These are phyloP conservation scores for Hoplodrina ambigua DNA, from an alignment of 2,888 invertebrate genomes.

Conservation along the genomic window DNA sequence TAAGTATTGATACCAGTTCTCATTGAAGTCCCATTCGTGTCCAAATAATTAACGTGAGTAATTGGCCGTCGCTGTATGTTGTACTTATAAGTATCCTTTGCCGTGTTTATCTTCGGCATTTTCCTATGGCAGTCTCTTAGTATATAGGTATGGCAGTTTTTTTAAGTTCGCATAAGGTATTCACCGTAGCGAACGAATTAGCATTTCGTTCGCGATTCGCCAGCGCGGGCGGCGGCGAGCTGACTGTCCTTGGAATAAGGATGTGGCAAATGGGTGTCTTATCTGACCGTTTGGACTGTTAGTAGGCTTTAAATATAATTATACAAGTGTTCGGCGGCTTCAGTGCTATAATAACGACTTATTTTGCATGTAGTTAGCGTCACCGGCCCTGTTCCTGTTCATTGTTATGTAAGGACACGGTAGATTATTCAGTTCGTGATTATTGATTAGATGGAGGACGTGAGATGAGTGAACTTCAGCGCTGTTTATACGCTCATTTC, in stretches of 20 bases:
- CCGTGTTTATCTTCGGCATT: conserved; percentile 75
- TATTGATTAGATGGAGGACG: conserved; percentile 63
- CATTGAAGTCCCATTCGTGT: conserved; percentile 62
- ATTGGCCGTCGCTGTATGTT: conserved; percentile 70
- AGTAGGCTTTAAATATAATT: conserved; percentile 67
- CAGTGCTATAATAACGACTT: conserved; percentile 60
- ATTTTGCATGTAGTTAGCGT: conserved; percentile 66
- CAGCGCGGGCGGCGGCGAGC: conserved; percentile 66
- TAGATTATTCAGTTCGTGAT: conserved; percentile 68
- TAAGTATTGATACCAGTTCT: conserved; percentile 60
- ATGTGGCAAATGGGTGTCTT: conserved; percentile 82
- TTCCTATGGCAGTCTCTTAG: conserved; percentile 70
- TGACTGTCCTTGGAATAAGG: conserved; percentile 88
- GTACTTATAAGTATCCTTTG: conserved; percentile 66
- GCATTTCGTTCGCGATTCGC: conserved; percentile 84
- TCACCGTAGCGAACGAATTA: conserved; percentile 85
- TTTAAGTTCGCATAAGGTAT: conserved; percentile 84
- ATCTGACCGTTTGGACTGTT: conserved; percentile 76
- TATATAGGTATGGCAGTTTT: conserved; percentile 74
- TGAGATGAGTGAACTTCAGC: conserved; percentile 54
- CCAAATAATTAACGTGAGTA: conserved; percentile 72
- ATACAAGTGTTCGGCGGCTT: conserved; percentile 55
- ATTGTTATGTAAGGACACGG: conserved; percentile 64
- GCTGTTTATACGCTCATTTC: conserved; percentile 53
- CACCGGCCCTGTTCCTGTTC: conserved; percentile 60